Evolutionary conservation across 2,113 vertebrate species (phyloP).

Genomic region (Rynchops niger): DNA sequence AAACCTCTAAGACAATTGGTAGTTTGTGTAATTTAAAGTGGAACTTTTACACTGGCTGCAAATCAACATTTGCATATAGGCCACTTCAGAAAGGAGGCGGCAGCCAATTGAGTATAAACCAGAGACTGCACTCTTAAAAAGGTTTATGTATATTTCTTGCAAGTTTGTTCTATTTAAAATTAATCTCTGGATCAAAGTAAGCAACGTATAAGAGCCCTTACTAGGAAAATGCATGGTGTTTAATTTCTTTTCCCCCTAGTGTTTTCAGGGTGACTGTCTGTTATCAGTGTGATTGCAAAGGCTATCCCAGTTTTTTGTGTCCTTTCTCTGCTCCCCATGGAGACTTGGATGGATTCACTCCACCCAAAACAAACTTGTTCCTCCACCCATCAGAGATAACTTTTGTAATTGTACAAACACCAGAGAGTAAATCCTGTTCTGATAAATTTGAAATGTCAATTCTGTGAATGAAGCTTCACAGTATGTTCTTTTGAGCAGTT

Average conservation of each 20-base stretch:
- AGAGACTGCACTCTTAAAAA: not conserved
- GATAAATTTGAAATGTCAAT: constrained; percentile 30
- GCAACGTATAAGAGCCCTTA: not conserved
- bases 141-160: not conserved
- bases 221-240: not conserved
- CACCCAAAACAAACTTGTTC: constrained; percentile 27
- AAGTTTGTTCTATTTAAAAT: not conserved
- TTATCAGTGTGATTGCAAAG: constrained; percentile 3
- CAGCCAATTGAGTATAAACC: not conserved
- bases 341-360: constrained; percentile 18
- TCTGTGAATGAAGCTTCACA: constrained; percentile 51
- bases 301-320: constrained; percentile 8
- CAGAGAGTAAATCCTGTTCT: constrained; percentile 34
- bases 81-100: not conserved
- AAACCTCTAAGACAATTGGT: not conserved
- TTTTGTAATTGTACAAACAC: not conserved
- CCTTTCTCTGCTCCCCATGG: not conserved
- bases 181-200: not conserved
- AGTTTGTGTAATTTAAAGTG: not conserved
- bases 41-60: not conserved
- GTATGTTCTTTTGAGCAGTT: constrained; percentile 10
- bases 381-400: constrained; percentile 42
- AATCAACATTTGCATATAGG: not conserved
- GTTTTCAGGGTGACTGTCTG: not conserved
- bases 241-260: not conserved